These are phyloP conservation scores for Dinomys branickii DNA, from an alignment of 2,113 vertebrate genomes.

Conservation along the genomic window DNA sequence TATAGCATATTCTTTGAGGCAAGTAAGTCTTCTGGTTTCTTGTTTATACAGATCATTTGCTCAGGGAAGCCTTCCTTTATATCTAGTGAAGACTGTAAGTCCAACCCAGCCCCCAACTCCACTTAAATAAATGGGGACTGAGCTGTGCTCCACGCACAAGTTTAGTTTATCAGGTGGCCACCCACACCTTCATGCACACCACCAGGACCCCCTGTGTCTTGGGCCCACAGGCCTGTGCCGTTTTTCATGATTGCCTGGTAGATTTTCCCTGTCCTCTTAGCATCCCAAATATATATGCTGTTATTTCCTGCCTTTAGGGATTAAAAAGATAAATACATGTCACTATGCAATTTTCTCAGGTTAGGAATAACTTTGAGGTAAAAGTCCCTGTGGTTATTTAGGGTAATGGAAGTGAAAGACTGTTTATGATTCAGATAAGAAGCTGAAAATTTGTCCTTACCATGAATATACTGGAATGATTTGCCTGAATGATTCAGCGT, in stretches of 20 bases:
- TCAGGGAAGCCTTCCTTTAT: not conserved
- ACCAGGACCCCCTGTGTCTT: not conserved
- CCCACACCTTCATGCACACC: not conserved
- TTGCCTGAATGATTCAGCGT: conserved; percentile 73
- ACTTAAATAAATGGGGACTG: not conserved
- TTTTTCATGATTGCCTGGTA: not conserved
- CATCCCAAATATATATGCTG: conserved; percentile 13
- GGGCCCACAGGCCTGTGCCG: not conserved
- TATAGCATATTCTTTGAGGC: not conserved
- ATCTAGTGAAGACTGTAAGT: not conserved
- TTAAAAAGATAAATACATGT: conserved; percentile 58
- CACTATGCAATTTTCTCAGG: conserved; percentile 44
- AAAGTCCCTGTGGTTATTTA: conserved; percentile 52
- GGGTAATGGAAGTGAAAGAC: conserved; percentile 50
- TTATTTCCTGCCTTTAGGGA: conserved; percentile 41
- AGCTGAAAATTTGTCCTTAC: conserved; percentile 50
- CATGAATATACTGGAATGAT: conserved; percentile 42
- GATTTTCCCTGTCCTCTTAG: not conserved
- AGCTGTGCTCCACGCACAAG: not conserved
- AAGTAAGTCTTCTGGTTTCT: not conserved
- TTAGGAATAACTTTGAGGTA: conserved; percentile 56
- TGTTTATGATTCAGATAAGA: conserved; percentile 65
- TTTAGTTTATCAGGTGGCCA: not conserved
- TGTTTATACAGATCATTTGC: not conserved
- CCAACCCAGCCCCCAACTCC: not conserved